Evolutionary conservation across 2,888 invertebrate species (phyloP).

Genomic region (Sinodicranocentrus sp.): DNA sequence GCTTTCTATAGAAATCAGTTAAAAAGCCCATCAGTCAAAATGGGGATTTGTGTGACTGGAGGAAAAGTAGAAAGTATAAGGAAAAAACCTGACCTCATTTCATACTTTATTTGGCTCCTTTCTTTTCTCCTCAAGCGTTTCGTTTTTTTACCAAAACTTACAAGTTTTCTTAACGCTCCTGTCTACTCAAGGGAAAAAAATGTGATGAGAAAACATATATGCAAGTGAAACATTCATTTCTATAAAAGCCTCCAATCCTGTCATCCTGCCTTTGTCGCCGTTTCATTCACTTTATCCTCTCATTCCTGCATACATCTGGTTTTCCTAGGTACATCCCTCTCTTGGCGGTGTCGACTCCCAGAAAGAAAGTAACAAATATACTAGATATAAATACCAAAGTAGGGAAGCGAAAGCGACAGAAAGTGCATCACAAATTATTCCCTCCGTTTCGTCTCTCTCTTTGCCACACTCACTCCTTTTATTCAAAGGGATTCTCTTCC

Average conservation of each 20-base stretch:
- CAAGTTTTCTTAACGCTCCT: background rate
- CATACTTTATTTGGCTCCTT: conserved; percentile 9
- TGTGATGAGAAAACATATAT: conserved; percentile 25
- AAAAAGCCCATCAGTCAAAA: no score
- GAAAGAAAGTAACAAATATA: conserved; percentile 34
- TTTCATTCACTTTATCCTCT: conserved; percentile 7
- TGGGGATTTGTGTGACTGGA: background rate
- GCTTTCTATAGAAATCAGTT: no score
- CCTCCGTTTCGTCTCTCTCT: conserved; percentile 40
- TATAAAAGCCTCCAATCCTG: conserved; percentile 31
- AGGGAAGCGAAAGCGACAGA: conserved; percentile 39
- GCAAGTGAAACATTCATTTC: conserved; percentile 30
- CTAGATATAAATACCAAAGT: conserved; percentile 28
- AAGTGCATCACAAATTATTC: conserved; percentile 58
- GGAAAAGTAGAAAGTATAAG: background rate
- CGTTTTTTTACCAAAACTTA: background rate
- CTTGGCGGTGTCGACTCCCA: conserved; percentile 18
- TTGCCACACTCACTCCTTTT: background rate
- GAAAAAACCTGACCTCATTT: background rate
- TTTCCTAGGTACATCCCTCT: background rate
- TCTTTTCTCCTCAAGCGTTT: background rate
- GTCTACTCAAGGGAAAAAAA: background rate
- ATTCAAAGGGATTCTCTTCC: conserved; percentile 4
- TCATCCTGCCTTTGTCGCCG: conserved; percentile 13
- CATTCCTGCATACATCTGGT: background rate